These are phyloP conservation scores for Ophioninae sp. DNA, from an alignment of 2,888 invertebrate genomes.

Conservation along the genomic window DNA sequence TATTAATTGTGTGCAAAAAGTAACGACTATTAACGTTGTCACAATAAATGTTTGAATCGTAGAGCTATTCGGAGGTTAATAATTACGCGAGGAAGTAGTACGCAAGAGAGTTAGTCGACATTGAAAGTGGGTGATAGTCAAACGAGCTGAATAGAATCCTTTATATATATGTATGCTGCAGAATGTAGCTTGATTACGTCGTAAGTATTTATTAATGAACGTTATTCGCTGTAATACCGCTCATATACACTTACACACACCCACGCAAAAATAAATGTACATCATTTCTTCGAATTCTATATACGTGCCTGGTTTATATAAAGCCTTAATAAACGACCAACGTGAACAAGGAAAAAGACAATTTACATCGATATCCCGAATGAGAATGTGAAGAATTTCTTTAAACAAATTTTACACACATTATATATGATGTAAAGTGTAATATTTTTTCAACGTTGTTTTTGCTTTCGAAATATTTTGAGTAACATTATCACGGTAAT, in stretches of 20 bases:
- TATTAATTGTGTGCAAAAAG: too few relatives aligned
- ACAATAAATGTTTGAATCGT: not conserved
- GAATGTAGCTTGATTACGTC: not conserved
- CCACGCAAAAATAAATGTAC: not conserved
- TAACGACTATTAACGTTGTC: not conserved
- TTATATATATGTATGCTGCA: not conserved
- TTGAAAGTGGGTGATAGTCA: conserved; percentile 23
- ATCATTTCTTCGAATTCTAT: not conserved
- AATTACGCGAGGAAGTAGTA: conserved; percentile 1
- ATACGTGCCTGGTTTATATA: not conserved
- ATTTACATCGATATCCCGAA: not conserved
- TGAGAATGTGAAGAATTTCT: not conserved
- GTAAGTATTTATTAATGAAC: conserved; percentile 15
- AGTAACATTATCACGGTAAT: too few relatives aligned
- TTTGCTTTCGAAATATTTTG: not conserved
- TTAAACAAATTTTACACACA: not conserved
- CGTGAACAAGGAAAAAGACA: not conserved
- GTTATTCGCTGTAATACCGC: not conserved
- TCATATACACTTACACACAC: not conserved
- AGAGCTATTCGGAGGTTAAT: not conserved
- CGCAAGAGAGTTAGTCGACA: conserved; percentile 10
- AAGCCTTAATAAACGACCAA: not conserved
- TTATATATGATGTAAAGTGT: not conserved
- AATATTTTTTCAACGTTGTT: not conserved
- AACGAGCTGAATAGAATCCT: conserved; percentile 7